Evolutionary conservation across 2,113 vertebrate species (phyloP).

Genomic region (Neopipo cinnamomea): DNA sequence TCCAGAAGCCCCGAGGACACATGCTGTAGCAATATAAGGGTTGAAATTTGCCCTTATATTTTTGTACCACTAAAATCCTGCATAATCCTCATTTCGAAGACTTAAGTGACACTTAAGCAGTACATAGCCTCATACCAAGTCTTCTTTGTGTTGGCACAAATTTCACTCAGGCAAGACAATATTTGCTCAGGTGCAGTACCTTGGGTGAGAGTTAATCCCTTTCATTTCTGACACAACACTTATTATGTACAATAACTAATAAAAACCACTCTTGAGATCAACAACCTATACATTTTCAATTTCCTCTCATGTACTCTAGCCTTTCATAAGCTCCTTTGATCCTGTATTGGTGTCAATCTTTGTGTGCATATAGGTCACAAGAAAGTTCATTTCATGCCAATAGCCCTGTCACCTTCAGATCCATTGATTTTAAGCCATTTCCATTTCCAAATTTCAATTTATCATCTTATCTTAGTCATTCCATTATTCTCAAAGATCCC

Average conservation of each 20-base stretch:
- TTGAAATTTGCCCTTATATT: neutral
- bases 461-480: neutral
- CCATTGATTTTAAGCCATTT: slow-evolving; percentile 1
- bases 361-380: slow-evolving; percentile 21
- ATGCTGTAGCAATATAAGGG: neutral
- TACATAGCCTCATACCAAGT: slow-evolving; percentile 33
- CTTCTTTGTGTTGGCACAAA: slow-evolving; percentile 61
- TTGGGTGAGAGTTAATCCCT: slow-evolving; percentile 67
- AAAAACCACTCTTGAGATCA: slow-evolving; percentile 57
- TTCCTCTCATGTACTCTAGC: slow-evolving; percentile 47
- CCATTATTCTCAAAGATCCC: neutral
- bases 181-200: slow-evolving; percentile 72
- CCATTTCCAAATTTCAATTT: neutral
- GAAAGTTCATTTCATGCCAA: slow-evolving; percentile 38
- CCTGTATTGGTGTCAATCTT: slow-evolving; percentile 32
- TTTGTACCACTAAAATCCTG: neutral
- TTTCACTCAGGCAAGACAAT: slow-evolving; percentile 66
- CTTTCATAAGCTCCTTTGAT: slow-evolving; percentile 62
- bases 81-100: neutral
- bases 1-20: neutral
- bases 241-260: slow-evolving; percentile 62
- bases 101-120: slow-evolving; percentile 54
- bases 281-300: slow-evolving; percentile 61
- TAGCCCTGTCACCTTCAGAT: neutral
- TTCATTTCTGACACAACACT: slow-evolving; percentile 70